These are phyloP conservation scores for Tipula helvola DNA, from an alignment of 2,888 invertebrate species.

Conservation along the genomic window DNA sequence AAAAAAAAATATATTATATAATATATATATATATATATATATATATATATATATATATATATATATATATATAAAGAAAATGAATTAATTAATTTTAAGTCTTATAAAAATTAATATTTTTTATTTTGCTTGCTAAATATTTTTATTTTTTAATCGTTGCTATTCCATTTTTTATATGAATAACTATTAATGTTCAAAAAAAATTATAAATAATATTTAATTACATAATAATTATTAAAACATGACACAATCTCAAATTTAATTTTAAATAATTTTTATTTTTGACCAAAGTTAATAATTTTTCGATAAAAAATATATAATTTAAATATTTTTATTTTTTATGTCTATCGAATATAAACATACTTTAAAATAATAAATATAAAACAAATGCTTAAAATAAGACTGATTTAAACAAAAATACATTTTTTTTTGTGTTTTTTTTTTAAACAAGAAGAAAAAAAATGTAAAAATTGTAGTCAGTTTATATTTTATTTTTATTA, in stretches of 20 bases:
- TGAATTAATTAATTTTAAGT: not conserved
- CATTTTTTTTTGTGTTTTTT: not conserved
- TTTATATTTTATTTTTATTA: not conserved
- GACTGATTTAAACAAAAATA: conserved; percentile 4
- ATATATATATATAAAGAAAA: not conserved
- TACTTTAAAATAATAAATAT: not conserved
- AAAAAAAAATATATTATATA: not conserved
- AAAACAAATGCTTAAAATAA: not conserved
- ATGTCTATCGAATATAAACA: not conserved
- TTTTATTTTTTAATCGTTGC: not conserved
- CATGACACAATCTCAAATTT: not conserved
- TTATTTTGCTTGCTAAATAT: not conserved
- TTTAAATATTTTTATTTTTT: not conserved
- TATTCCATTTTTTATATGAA: not conserved
- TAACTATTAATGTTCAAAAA: not conserved
- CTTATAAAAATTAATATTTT: not conserved
- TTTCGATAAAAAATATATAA: not conserved
- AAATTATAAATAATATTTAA: not conserved
- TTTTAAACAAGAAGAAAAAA: not conserved
- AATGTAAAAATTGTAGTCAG: not conserved
- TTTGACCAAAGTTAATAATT: not conserved
- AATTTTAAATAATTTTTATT: not conserved
- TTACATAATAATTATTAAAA: not conserved
- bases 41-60: not conserved
- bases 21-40: not conserved